phyloP scores from a whole-genome alignment of 1,140 invertebrate species.

The Nomia melanderi region DNA sequence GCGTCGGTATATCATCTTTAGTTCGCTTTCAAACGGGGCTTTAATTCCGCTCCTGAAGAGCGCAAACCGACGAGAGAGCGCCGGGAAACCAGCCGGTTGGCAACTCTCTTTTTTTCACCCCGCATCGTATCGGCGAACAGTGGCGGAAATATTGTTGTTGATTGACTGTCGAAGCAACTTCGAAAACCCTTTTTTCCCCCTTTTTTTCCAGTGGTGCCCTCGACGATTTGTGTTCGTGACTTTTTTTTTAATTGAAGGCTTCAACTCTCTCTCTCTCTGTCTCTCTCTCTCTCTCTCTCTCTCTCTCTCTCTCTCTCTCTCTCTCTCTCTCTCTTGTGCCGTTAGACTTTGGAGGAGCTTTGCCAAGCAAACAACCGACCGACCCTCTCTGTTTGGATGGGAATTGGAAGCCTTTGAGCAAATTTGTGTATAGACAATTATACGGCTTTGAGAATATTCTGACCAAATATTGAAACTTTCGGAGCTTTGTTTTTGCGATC shows the following conservation, averaged over 20 bases:
- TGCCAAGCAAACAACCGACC: no score
- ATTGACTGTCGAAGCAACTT: background rate
- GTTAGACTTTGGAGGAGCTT: no score
- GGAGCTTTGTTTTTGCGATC: background rate
- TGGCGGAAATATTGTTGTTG: background rate
- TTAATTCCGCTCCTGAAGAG: background rate
- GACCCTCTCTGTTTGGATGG: no score
- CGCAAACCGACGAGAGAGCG: background rate
- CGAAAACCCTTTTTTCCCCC: background rate
- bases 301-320: no score
- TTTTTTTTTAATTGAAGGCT: background rate
- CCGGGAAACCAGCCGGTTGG: background rate
- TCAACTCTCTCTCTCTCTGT: background rate
- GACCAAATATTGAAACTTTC: no score
- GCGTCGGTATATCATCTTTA: conserved; percentile 3
- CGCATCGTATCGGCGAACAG: background rate
- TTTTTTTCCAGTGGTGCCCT: background rate
- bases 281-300: no score
- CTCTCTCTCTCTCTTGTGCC: no score
- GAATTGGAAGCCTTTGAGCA: no score
- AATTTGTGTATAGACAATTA: no score
- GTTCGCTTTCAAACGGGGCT: background rate
- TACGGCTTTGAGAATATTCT: no score
- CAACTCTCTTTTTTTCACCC: no score
- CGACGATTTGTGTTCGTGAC: background rate